Percentiles rank a stretch among this genome's conserved stretches.
Conservation (phyloP, 2,888 invertebrate species). For the Drosophila meridionalis region DNA sequence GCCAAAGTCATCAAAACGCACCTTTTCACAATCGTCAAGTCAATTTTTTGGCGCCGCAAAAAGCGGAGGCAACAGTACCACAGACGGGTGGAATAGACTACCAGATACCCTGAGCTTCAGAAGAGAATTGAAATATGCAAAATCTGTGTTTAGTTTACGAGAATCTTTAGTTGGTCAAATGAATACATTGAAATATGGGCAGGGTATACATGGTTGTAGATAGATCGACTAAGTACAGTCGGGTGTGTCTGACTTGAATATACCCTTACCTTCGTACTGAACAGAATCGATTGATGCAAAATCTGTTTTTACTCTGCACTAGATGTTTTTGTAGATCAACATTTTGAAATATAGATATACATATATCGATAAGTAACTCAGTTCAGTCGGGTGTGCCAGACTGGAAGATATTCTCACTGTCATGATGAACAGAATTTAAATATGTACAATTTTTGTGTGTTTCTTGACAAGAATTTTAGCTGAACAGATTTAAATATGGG, state of each 20-base stretch:
- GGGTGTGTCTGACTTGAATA: too few relatives aligned
- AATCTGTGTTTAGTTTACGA: background rate
- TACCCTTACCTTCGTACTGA: too few relatives aligned
- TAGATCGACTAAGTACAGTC: too few relatives aligned
- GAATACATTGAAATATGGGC: too few relatives aligned
- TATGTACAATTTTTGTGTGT: background rate
- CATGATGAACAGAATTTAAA: background rate
- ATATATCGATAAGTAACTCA: background rate
- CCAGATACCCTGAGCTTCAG: background rate
- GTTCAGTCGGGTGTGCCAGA: background rate
- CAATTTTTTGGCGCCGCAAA: slow-evolving; percentile 49
- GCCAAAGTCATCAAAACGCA: slow-evolving; percentile 44
- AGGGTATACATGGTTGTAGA: background rate
- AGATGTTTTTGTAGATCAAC: too few relatives aligned
- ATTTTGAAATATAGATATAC: too few relatives aligned
- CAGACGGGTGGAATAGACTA: background rate
- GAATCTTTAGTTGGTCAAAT: too few relatives aligned
- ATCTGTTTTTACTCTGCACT: too few relatives aligned
- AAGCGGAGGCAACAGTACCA: slow-evolving; percentile 1
- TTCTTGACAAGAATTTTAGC: background rate
- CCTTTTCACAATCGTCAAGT: slow-evolving; percentile 51
- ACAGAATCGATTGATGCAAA: too few relatives aligned
- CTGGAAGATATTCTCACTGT: background rate
- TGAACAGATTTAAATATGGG: background rate
- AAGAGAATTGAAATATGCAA: background rate